Evolutionary conservation across 1,140 invertebrate genomes (phyloP).

Genomic region (Neodiprion fabricii): DNA sequence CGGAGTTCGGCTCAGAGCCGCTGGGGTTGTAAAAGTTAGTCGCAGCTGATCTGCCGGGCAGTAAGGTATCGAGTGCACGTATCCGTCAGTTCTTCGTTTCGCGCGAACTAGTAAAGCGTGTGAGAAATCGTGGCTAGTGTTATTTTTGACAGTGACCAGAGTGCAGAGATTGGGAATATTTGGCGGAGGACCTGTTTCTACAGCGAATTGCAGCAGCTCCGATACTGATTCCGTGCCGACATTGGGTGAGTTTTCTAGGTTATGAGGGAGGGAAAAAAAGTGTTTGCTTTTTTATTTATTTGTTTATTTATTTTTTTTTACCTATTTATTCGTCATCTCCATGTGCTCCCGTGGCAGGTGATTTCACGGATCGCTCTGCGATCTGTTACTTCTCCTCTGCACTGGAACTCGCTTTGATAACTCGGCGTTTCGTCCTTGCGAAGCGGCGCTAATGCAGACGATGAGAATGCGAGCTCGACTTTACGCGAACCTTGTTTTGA

Average conservation of each 20-base stretch:
- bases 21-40: neutral
- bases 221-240: too few relatives aligned
- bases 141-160: neutral
- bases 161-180: neutral
- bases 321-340: neutral
- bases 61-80: neutral
- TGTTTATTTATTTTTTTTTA: neutral
- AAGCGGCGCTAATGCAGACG: neutral
- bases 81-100: neutral
- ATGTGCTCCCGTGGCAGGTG: neutral
- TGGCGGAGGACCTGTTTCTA: neutral
- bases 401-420: neutral
- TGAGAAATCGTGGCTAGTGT: neutral
- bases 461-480: neutral
- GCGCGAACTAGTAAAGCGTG: neutral
- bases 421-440: neutral
- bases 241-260: too few relatives aligned
- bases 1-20: neutral
- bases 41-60: neutral
- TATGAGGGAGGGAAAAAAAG: too few relatives aligned
- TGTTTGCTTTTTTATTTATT: too few relatives aligned
- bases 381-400: too few relatives aligned
- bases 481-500: constrained; percentile 27
- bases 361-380: neutral
- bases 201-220: neutral